phyloP scores from a whole-genome alignment of 37 sponge, comb jelly and placozoan species.

The Crambe crambe region DNA sequence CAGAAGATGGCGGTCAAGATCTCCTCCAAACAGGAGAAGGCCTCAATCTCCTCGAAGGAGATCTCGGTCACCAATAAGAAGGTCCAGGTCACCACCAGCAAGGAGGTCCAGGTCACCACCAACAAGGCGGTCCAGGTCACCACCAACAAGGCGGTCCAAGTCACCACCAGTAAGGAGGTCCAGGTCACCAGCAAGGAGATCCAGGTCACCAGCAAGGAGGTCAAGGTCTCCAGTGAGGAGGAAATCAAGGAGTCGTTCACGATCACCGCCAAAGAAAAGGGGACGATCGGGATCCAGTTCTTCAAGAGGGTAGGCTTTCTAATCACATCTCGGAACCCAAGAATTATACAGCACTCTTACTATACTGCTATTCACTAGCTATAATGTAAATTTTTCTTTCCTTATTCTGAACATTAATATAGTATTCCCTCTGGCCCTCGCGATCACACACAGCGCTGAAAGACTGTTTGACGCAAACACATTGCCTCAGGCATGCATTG shows the following conservation, averaged over 20 bases:
- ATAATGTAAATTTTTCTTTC: too few species aligned
- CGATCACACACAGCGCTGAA: too few species aligned
- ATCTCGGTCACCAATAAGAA: not conserved
- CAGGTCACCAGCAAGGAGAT: conserved; percentile 14
- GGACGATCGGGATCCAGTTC: conserved; percentile 5
- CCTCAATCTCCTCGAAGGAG: conserved; percentile 25
- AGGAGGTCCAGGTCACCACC: conserved; percentile 18
- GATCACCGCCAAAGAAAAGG: conserved; percentile 4
- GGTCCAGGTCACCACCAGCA: conserved; percentile 11
- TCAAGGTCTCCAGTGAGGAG: conserved; percentile 3
- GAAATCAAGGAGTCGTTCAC: conserved; percentile 1
- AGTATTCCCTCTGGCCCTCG: too few species aligned
- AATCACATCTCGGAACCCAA: too few species aligned
- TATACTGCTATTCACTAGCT: too few species aligned
- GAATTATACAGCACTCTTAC: too few species aligned
- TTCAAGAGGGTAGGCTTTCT: not conserved
- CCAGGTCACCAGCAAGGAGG: conserved; percentile 3
- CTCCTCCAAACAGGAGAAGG: not conserved
- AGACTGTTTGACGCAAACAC: too few species aligned
- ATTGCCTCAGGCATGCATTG: too few species aligned
- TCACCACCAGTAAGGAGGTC: conserved; percentile 11
- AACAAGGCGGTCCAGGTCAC: not conserved
- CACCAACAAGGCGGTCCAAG: not conserved
- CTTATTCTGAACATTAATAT: too few species aligned
- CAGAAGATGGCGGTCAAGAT: not conserved